Evolutionary conservation across 1,140 invertebrate species (phyloP).

Genomic region (Idris sp.): DNA sequence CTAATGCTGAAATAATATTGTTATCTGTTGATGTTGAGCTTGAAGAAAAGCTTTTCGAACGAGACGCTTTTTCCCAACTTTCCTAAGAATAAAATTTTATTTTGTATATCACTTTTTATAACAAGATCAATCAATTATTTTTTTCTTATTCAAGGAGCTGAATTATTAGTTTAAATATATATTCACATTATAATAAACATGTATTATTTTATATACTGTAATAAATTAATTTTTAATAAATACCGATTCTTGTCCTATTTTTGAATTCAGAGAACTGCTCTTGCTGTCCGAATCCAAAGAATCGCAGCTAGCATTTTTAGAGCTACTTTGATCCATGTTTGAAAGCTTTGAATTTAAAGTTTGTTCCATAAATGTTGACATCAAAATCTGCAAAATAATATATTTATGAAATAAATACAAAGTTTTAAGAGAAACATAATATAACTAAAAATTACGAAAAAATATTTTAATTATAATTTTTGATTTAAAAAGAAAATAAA

Average conservation of each 20-base stretch:
- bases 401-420: background rate
- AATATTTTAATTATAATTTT: no score
- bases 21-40: conserved; percentile 82
- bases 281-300: conserved; percentile 89
- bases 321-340: conserved; percentile 77
- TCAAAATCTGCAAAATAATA: conserved; percentile 22
- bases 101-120: no score
- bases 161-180: no score
- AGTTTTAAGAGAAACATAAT: no score
- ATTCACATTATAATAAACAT: conserved; percentile 13
- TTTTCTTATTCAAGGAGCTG: no score
- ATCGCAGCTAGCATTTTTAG: conserved; percentile 86
- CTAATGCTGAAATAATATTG: conserved; percentile 79
- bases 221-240: conserved; percentile 45
- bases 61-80: conserved; percentile 79
- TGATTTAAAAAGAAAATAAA: no score
- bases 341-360: conserved; percentile 78
- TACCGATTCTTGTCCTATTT: conserved; percentile 87
- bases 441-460: no score
- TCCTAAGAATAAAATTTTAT: conserved; percentile 68
- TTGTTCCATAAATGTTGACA: conserved; percentile 76
- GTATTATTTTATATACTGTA: no score
- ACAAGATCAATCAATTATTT: no score
- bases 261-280: conserved; percentile 89
- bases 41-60: conserved; percentile 81